Percentiles rank a stretch among this genome's conserved stretches.
Evolutionary conservation across 2,888 invertebrate species (phyloP).

Genomic region (Mactromeris polynyma): DNA sequence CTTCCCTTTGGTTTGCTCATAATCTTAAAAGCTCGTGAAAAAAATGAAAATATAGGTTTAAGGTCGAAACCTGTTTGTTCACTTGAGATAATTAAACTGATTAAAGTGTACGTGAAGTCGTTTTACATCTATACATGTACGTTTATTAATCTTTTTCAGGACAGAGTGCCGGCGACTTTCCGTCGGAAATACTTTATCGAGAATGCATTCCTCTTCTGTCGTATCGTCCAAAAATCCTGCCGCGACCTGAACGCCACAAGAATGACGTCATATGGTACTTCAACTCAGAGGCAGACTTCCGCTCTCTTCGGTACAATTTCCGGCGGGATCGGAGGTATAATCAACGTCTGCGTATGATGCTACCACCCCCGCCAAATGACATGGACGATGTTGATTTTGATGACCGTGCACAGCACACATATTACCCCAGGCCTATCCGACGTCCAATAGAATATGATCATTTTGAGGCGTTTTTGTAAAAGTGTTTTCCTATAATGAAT

Average conservation of each 20-base stretch:
- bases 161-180: constrained; percentile 24
- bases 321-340: background rate
- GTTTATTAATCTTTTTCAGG: background rate
- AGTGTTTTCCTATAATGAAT: background rate
- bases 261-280: constrained; percentile 50
- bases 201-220: constrained; percentile 2
- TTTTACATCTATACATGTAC: no score
- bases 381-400: background rate
- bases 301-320: constrained; percentile 19
- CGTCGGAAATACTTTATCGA: constrained; percentile 26
- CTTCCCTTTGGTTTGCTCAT: no score
- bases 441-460: constrained; percentile 23
- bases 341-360: background rate
- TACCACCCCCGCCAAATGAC: background rate
- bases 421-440: constrained; percentile 16
- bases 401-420: background rate
- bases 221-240: constrained; percentile 41
- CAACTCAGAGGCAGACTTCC: background rate
- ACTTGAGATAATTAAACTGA: no score
- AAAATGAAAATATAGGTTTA: no score
- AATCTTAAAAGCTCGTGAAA: no score
- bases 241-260: constrained; percentile 39
- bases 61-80: no score
- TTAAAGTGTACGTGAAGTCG: no score
- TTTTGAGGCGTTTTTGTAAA: constrained; percentile 24